phyloP scores from a whole-genome alignment of 2,888 invertebrate genomes.

The Lepidocyrtoides sp. region DNA sequence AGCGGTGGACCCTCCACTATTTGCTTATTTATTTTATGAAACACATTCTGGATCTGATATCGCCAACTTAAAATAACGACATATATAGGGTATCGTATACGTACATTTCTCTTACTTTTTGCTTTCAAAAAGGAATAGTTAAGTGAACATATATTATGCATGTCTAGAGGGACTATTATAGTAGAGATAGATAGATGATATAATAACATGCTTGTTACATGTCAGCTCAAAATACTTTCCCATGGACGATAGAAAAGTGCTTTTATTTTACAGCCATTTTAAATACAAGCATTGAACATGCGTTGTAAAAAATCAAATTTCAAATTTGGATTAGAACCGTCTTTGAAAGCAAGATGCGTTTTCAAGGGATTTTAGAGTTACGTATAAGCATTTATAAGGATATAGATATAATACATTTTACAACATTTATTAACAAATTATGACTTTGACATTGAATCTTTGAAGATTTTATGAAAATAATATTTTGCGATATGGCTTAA shows the following conservation, averaged over 20 bases:
- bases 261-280: neutral
- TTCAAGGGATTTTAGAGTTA: no score
- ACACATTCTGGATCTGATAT: constrained; percentile 85
- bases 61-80: constrained; percentile 70
- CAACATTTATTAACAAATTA: no score
- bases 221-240: constrained; percentile 41
- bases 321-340: neutral
- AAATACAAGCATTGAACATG: constrained; percentile 20
- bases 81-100: neutral
- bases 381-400: no score
- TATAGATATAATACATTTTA: no score
- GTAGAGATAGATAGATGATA: no score
- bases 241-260: constrained; percentile 17
- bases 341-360: neutral
- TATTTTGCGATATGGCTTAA: no score
- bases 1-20: constrained; percentile 85
- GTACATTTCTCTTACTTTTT: constrained; percentile 11
- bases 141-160: no score
- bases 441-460: no score
- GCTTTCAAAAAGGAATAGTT: no score
- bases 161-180: no score
- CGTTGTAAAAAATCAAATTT: neutral
- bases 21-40: constrained; percentile 85
- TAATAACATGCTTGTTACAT: neutral
- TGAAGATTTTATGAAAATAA: no score